Evolutionary conservation across 2,888 invertebrate species (phyloP), one percentile per base, ranked within the genome.

Genomic region (Clivina fossor): DNA sequence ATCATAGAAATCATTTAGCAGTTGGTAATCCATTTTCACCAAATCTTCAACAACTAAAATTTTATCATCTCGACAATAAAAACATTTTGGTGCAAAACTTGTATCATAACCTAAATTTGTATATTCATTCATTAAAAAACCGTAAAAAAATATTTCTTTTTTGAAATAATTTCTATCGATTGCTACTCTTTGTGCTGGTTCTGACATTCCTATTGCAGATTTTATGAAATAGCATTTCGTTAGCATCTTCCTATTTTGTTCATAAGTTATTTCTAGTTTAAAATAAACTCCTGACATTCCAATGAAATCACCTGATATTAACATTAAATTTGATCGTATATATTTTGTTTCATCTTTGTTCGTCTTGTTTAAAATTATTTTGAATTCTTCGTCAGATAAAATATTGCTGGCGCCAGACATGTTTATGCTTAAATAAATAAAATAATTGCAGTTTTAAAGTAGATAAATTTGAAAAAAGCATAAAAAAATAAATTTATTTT

Each of bases 1-100:
- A 58, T 80, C 79, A 37, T 80, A 76, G 2, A 65, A 56, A 51
- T 74, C 69, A 13, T 73, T 61, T 46, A 66, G 54, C 2, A 61
- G 56, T 57, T 40, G 62, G 47, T 61, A 70, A 0, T 59, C 61
- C 2, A 37, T 30, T 8, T 59, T 5, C 2, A 60, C 53, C 32
- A 70, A 57, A 59, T 70, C 66, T 54, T 70, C 68, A 22, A 70
- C 55, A n/a, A 70, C 66, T 2, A 43, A 13, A 1, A 67, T 54
- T 7, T 61, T 44, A 26, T 64, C 60, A 0, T 65, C 61, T 40
- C 64, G 65, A 41, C 65, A 66, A 5, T 68, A 61, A 49, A 65
- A 69, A 30, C 62, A 60, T 53, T 59, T 58, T 1, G 70, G 68
- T 11, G 63, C 62, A 56, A 65, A 69, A 8, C 57, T 48, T 9